Evolutionary conservation across 2,888 invertebrate species (phyloP).

Genomic region (Eupeodes luniger): DNA sequence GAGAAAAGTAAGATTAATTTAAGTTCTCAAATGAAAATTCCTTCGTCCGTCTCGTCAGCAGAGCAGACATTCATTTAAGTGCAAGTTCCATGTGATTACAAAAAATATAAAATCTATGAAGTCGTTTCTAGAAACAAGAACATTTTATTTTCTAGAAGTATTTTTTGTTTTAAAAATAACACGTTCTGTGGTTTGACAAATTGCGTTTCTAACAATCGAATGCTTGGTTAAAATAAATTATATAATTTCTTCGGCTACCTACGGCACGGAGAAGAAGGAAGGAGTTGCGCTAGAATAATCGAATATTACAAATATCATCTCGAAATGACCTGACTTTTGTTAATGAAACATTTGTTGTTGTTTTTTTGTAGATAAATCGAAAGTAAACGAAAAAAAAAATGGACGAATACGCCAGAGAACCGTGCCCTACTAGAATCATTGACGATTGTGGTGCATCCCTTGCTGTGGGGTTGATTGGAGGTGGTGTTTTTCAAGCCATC

Average conservation of each 20-base stretch:
- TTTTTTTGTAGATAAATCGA: constrained; percentile 59
- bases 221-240: constrained; percentile 46
- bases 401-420: constrained; percentile 98
- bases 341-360: too few species aligned
- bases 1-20: constrained; percentile 38
- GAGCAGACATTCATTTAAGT: neutral
- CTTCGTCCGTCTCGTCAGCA: neutral
- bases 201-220: neutral
- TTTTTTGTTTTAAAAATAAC: neutral
- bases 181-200: neutral
- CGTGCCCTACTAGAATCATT: constrained; percentile 98
- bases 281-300: constrained; percentile 49
- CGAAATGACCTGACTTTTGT: neutral
- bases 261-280: neutral
- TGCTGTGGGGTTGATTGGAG: constrained; percentile 99
- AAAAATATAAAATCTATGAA: neutral
- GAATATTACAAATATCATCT: constrained; percentile 35
- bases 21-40: neutral
- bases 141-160: neutral
- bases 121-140: neutral
- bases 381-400: constrained; percentile 84
- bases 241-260: constrained; percentile 53
- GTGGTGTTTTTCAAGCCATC: constrained; percentile 97
- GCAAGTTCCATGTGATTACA: constrained; percentile 18
- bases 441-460: constrained; percentile 99